These are phyloP conservation scores for Probaryconus sp. DNA, from an alignment of 1,140 invertebrate genomes.

Conservation along the genomic window DNA sequence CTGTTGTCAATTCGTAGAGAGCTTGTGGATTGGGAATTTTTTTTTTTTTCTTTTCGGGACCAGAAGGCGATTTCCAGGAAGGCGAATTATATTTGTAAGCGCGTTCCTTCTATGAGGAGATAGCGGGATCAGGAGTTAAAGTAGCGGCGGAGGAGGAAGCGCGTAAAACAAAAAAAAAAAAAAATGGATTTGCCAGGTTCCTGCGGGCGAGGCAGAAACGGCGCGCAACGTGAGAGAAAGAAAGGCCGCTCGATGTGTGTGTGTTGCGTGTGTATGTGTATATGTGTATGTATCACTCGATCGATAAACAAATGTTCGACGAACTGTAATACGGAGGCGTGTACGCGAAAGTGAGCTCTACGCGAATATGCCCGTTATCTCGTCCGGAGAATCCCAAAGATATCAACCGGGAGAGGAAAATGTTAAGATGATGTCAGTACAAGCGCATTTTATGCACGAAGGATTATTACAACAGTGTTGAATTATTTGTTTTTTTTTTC, in stretches of 20 bases:
- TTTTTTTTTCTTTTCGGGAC: no score
- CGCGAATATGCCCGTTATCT: conserved; percentile 20
- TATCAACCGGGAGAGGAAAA: neutral
- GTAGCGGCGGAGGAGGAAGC: neutral
- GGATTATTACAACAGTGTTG: no score
- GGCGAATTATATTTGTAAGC: no score
- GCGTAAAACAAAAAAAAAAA: conserved; percentile 50
- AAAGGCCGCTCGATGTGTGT: conserved; percentile 46
- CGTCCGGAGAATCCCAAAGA: neutral
- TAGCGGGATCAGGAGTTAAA: no score
- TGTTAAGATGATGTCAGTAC: conserved; percentile 1
- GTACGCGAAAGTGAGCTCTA: conserved; percentile 25
- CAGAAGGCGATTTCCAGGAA: no score
- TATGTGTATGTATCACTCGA: conserved; percentile 30
- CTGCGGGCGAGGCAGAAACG: conserved; percentile 44
- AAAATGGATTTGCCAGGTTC: conserved; percentile 51
- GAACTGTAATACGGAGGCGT: conserved; percentile 47
- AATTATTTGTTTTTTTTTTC: no score
- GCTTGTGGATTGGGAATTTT: no score
- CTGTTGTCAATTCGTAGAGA: no score
- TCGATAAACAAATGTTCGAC: conserved; percentile 54
- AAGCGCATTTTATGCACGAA: no score
- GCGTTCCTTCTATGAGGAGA: no score
- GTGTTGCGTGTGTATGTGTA: conserved; percentile 17
- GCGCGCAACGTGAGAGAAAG: conserved; percentile 57